Percentiles rank a stretch among this genome's conserved stretches.
Conservation (phyloP, 2,888 invertebrate species). For the Marasmarcha lunaedactyla region DNA sequence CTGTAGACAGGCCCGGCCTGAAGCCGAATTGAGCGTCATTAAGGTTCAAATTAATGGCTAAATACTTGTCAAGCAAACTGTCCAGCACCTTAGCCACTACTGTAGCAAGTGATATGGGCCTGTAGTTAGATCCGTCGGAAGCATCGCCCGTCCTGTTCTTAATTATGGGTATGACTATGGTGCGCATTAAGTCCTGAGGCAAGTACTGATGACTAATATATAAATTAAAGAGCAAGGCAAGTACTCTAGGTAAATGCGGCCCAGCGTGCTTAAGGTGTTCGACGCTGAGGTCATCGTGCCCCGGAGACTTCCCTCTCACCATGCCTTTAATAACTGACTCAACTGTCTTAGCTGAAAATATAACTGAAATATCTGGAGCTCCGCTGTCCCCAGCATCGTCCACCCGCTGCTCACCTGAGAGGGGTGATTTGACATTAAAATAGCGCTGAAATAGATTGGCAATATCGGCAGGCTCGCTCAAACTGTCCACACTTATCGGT, state of each 20-base stretch:
- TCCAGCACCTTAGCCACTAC: conserved; percentile 2
- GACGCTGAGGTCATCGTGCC: conserved; percentile 1
- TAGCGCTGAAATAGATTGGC: no score
- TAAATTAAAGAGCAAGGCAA: background rate
- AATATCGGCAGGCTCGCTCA: background rate
- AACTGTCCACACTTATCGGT: background rate
- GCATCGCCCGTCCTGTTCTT: background rate
- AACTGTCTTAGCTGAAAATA: background rate
- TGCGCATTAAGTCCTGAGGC: background rate
- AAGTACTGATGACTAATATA: background rate
- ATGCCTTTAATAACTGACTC: background rate
- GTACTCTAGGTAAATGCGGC: background rate
- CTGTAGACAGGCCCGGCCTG: conserved; percentile 1
- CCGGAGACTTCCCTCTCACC: background rate
- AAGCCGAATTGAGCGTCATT: conserved; percentile 1
- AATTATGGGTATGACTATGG: background rate
- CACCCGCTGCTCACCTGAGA: no score
- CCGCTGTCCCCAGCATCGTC: background rate
- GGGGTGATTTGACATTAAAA: no score
- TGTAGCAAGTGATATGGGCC: background rate
- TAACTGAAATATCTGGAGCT: background rate
- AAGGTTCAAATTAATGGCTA: background rate
- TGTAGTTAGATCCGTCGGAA: background rate
- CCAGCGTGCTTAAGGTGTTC: conserved; percentile 1
- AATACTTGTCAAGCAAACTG: conserved; percentile 1